Percentiles rank a stretch among this genome's conserved stretches.
Conservation (phyloP, 2,113 vertebrate species). For the Dasypus novemcinctus region DNA sequence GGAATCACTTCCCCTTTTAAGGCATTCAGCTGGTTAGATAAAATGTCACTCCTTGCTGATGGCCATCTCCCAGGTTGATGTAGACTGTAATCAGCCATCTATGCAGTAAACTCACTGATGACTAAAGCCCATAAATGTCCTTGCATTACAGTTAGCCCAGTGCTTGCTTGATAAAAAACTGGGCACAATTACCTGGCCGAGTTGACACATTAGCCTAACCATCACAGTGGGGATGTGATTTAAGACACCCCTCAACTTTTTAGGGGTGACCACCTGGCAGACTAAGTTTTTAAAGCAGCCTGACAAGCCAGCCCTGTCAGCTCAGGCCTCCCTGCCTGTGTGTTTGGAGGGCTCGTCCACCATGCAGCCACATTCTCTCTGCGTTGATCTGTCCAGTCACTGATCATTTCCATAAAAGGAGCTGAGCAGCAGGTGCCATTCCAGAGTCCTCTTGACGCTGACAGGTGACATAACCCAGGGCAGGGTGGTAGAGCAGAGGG, state of each 20-base stretch:
- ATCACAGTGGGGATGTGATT: not conserved
- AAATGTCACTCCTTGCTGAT: no score
- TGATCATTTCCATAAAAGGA: constrained; percentile 80
- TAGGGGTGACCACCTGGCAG: not conserved
- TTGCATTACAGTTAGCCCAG: no score
- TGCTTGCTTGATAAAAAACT: no score
- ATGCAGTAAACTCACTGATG: no score
- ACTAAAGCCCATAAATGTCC: no score
- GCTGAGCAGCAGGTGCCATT: constrained; percentile 49
- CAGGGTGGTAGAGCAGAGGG: not conserved
- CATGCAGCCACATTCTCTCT: not conserved
- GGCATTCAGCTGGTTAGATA: no score
- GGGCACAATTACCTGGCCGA: no score
- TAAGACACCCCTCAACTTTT: not conserved
- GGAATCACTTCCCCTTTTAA: no score
- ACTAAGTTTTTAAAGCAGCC: not conserved
- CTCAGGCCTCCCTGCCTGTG: not conserved
- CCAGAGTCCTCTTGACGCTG: constrained; percentile 69
- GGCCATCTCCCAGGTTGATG: no score
- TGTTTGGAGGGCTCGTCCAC: not conserved
- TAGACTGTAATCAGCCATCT: no score
- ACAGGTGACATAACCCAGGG: constrained; percentile 81
- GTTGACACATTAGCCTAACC: no score
- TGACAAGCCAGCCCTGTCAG: not conserved
- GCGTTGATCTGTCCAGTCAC: constrained; percentile 33